These are phyloP conservation scores for Aspiorhynchus laticeps DNA, from an alignment of 2,113 vertebrate species.

Conservation along the genomic window DNA sequence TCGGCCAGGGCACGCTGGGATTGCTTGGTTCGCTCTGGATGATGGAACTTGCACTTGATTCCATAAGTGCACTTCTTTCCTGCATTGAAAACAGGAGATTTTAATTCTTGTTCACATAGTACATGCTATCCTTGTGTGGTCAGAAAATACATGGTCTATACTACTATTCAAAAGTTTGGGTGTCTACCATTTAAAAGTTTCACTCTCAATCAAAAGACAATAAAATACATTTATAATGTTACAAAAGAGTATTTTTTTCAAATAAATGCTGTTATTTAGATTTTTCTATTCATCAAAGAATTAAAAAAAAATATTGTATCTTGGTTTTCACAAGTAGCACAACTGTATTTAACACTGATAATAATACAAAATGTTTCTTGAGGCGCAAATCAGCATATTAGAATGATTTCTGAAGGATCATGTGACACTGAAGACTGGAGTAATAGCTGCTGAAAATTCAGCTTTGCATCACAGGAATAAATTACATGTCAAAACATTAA, in stretches of 20 bases:
- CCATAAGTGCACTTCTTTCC: constrained; percentile 96
- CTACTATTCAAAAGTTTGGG: background rate
- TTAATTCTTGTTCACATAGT: background rate
- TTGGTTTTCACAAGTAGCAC: too few relatives aligned
- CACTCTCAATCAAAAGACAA: too few relatives aligned
- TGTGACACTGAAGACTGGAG: background rate
- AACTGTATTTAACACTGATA: too few relatives aligned
- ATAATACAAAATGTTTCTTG: background rate
- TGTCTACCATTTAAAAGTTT: too few relatives aligned
- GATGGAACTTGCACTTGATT: constrained; percentile 92
- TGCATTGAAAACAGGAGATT: constrained; percentile 59
- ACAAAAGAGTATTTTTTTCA: too few relatives aligned
- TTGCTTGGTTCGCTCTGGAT: constrained; percentile 85
- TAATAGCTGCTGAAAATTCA: background rate
- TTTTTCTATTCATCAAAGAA: too few relatives aligned
- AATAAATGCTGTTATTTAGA: too few relatives aligned
- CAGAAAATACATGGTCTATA: background rate
- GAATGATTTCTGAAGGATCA: background rate
- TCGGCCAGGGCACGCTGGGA: constrained; percentile 84
- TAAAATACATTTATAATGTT: too few relatives aligned
- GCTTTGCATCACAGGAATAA: background rate
- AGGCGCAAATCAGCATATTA: background rate
- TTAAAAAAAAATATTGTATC: too few relatives aligned
- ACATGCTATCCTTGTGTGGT: too few relatives aligned
- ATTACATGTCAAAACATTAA: too few relatives aligned